phyloP scores from a whole-genome alignment of 2,888 invertebrate species.

The Macaria notata region DNA sequence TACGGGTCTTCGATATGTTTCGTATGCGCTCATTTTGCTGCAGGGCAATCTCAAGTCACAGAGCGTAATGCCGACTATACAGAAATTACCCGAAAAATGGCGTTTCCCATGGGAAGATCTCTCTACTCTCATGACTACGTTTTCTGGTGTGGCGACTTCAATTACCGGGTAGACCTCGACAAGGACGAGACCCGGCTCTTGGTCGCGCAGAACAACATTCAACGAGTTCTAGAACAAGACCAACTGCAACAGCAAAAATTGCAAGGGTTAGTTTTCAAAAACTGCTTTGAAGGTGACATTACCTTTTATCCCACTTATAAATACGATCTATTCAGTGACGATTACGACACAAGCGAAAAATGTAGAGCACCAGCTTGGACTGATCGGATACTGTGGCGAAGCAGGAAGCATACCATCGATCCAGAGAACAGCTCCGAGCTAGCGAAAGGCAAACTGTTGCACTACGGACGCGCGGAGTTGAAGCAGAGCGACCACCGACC shows the following conservation, averaged over 20 bases:
- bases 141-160: conserved; percentile 99
- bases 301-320: conserved; percentile 98
- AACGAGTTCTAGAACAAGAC: conserved; percentile 91
- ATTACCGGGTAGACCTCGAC: conserved; percentile 97
- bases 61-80: conserved; percentile 98
- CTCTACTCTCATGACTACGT: conserved; percentile 98
- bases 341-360: conserved; percentile 99
- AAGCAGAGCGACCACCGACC: conserved; percentile 99
- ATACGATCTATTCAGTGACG: conserved; percentile 98
- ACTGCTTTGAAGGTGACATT: conserved; percentile 95
- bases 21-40: conserved; percentile 99
- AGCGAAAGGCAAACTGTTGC: conserved; percentile 90
- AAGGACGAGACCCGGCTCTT: conserved; percentile 96
- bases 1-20: conserved; percentile 98
- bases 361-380: conserved; percentile 99
- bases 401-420: conserved; percentile 88
- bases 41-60: conserved; percentile 97
- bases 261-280: conserved; percentile 93
- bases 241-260: conserved; percentile 93
- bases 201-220: conserved; percentile 88
- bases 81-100: conserved; percentile 95
- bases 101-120: conserved; percentile 95
- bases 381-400: conserved; percentile 97
- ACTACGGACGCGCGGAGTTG: conserved; percentile 96
- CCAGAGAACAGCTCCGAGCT: conserved; percentile 85